Evolutionary conservation across 1,140 invertebrate species (phyloP).

Genomic region (Drosophila dunni): DNA sequence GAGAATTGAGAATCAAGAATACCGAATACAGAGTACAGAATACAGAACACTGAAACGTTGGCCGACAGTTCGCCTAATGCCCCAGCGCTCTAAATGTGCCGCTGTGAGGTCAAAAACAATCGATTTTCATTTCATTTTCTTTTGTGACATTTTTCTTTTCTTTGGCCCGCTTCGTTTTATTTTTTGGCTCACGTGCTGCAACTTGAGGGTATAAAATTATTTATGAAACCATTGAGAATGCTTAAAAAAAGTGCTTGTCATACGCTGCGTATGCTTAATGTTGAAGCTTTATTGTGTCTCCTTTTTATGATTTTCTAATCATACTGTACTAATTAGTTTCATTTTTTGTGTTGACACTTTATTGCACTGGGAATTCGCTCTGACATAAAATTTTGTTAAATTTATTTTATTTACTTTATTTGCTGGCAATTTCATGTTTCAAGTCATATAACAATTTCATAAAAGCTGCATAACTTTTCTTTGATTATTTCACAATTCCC

Average conservation of each 20-base stretch:
- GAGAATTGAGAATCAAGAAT: slow-evolving; percentile 23
- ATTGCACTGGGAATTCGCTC: neutral
- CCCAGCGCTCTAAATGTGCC: slow-evolving; percentile 62
- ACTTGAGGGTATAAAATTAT: neutral
- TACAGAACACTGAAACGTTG: slow-evolving; percentile 29
- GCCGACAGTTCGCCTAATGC: slow-evolving; percentile 53
- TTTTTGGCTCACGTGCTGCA: slow-evolving; percentile 59
- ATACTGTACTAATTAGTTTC: slow-evolving; percentile 27
- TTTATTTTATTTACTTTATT: neutral
- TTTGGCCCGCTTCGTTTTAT: slow-evolving; percentile 26
- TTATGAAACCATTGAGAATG: slow-evolving; percentile 35
- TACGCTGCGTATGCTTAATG: slow-evolving; percentile 62
- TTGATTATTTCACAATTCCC: neutral
- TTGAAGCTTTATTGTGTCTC: neutral
- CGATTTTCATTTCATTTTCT: slow-evolving; percentile 67
- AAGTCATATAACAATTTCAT: slow-evolving; percentile 12
- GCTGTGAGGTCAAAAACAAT: slow-evolving; percentile 80
- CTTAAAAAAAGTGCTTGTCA: slow-evolving; percentile 29
- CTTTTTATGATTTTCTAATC: slow-evolving; percentile 17
- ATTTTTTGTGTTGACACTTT: neutral
- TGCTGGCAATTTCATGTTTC: neutral
- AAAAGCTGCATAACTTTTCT: slow-evolving; percentile 6
- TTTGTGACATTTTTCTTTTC: slow-evolving; percentile 30
- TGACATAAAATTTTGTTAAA: neutral
- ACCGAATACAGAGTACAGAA: slow-evolving; percentile 18